phyloP scores from a whole-genome alignment of 2,797 vertebrate genomes.

The Tarsius wallacei region DNA sequence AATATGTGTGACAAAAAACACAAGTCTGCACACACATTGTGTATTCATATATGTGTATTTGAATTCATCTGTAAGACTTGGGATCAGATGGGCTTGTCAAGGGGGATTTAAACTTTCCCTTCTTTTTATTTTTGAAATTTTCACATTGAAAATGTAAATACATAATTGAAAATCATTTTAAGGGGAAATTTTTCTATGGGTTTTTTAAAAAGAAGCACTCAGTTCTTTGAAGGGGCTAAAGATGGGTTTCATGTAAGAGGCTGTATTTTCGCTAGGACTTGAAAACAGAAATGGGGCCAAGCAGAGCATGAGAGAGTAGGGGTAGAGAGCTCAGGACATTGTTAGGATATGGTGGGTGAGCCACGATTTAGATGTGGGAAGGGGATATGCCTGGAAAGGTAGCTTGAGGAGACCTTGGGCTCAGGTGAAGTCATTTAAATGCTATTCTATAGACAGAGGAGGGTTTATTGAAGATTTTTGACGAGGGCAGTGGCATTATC shows the following conservation, averaged over 20 bases:
- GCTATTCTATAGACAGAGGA: not conserved
- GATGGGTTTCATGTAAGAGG: not conserved
- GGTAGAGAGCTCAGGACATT: not conserved
- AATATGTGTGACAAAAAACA: not conserved
- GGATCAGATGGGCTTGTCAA: not conserved
- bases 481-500: not conserved
- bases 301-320: rapidly evolving
- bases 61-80: not conserved
- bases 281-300: not conserved
- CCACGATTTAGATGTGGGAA: not conserved
- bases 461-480: not conserved
- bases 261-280: not conserved
- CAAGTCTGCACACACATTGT: not conserved
- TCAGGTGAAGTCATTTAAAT: not conserved
- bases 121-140: not conserved
- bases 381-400: not conserved
- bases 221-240: not conserved
- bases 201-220: not conserved
- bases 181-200: not conserved
- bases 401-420: not conserved
- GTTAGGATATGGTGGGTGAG: not conserved
- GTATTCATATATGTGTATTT: not conserved
- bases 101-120: not conserved
- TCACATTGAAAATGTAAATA: not conserved
- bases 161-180: not conserved